Conservation (phyloP, 2,113 vertebrate genomes). For the Aleadryas rufinucha region DNA sequence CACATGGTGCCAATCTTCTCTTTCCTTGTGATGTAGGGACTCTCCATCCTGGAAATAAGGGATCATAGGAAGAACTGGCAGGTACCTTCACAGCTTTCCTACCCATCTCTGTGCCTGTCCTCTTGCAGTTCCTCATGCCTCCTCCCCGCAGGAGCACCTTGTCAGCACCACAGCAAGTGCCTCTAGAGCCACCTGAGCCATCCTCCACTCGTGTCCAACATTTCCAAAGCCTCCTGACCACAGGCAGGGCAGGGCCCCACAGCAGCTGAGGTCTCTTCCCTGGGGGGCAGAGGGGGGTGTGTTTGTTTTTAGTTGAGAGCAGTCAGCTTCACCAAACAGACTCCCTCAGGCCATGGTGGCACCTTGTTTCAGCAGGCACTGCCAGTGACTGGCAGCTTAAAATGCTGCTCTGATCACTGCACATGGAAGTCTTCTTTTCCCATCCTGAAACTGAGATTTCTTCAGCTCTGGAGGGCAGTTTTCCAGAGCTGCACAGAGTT, state of each 20-base stretch:
- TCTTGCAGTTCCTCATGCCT: background rate
- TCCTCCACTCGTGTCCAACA: background rate
- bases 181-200: background rate
- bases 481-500: background rate
- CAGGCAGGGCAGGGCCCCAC: background rate
- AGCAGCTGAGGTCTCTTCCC: background rate
- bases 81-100: background rate
- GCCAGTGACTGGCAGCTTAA: background rate
- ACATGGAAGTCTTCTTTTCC: background rate
- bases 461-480: background rate
- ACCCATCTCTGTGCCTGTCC: background rate
- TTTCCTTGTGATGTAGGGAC: background rate
- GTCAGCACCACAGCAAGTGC: fast-evolving
- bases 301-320: background rate
- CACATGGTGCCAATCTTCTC: background rate
- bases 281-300: fast-evolving
- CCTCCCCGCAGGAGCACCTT: fast-evolving
- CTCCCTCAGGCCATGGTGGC: background rate
- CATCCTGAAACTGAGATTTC: background rate
- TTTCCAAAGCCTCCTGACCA: background rate
- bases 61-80: background rate
- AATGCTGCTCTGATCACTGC: background rate
- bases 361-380: background rate
- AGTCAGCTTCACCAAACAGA: background rate
- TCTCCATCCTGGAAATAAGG: background rate